Conservation (phyloP, 2,888 invertebrate genomes). For the Poecilobothrus nobilitatus region DNA sequence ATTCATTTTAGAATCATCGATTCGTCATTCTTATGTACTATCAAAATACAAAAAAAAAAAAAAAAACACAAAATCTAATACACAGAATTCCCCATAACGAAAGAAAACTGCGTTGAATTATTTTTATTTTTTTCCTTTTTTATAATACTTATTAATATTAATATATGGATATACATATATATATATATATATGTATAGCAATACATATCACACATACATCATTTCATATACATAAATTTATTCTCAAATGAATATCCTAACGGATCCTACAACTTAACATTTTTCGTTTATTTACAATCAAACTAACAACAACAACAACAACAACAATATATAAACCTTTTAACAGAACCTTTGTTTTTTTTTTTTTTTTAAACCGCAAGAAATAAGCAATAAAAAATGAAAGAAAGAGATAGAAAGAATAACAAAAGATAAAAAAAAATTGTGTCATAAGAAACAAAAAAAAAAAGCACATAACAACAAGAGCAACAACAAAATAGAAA, state of each 20-base stretch:
- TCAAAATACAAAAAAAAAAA: background rate
- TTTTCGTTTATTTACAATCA: too few relatives aligned
- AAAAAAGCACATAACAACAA: too few relatives aligned
- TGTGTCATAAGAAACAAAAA: too few relatives aligned
- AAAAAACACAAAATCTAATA: background rate
- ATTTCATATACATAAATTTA: background rate
- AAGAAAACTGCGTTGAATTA: background rate
- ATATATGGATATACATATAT: too few relatives aligned
- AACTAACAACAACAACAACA: too few relatives aligned
- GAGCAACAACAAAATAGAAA: background rate
- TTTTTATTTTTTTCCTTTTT: background rate
- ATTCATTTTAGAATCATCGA: background rate
- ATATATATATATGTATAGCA: too few relatives aligned
- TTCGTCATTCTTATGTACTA: conserved; percentile 2
- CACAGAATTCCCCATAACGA: background rate
- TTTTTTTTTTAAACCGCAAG: background rate
- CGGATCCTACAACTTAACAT: background rate
- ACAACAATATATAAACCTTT: too few relatives aligned
- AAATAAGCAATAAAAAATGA: background rate
- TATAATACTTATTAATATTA: background rate
- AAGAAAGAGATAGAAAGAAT: too few relatives aligned
- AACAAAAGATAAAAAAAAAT: too few relatives aligned
- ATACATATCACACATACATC: too few relatives aligned
- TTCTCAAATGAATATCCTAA: background rate
- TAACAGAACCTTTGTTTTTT: too few relatives aligned